Evolutionary conservation across 2,888 invertebrate species (phyloP).

Genomic region (Mythimna pallens): DNA sequence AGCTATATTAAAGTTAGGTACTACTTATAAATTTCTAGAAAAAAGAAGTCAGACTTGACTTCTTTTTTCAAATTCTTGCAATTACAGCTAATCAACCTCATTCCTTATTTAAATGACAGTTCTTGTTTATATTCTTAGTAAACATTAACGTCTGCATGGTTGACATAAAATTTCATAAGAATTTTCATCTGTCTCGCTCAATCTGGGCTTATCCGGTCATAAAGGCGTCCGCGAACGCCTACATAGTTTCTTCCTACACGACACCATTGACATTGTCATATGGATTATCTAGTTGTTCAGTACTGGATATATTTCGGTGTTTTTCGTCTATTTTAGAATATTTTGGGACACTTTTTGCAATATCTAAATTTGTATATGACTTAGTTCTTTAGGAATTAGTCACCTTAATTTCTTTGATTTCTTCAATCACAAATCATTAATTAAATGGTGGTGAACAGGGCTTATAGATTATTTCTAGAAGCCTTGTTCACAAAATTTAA

Average conservation of each 20-base stretch:
- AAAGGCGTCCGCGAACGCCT: slow-evolving; percentile 27
- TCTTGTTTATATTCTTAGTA: neutral
- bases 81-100: neutral
- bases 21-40: neutral
- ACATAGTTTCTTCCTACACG: slow-evolving; percentile 21
- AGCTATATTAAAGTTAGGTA: neutral
- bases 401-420: neutral
- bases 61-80: neutral
- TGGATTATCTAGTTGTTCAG: neutral
- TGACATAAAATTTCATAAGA: slow-evolving; percentile 17
- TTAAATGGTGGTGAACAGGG: no score
- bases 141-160: neutral
- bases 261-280: slow-evolving; percentile 10
- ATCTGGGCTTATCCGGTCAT: slow-evolving; percentile 37
- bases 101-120: slow-evolving; percentile 1
- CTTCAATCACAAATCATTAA: no score
- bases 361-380: neutral
- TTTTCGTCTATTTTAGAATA: neutral
- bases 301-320: neutral
- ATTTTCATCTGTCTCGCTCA: slow-evolving; percentile 15
- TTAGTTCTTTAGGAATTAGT: no score
- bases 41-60: neutral
- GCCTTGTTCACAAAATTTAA: no score
- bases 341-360: neutral
- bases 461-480: no score